Percentiles rank a stretch among this genome's conserved stretches.
Conservation (phyloP, 2,113 vertebrate genomes). For the Gasterosteus aculeatus region DNA sequence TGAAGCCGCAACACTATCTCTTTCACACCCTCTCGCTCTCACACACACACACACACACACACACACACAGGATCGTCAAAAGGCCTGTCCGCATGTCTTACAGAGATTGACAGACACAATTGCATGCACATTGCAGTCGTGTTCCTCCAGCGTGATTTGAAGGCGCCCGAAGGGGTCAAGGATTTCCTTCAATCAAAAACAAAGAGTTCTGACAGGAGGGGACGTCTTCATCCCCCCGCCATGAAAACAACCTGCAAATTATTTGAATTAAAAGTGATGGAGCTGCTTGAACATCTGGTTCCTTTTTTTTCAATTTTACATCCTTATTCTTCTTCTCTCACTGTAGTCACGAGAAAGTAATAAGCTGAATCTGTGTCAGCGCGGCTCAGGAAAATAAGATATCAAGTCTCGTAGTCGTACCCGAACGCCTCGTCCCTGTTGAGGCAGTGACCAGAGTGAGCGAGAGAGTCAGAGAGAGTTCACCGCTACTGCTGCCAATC, state of each 20-base stretch:
- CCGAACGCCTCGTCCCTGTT: slow-evolving; percentile 89
- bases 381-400: slow-evolving; percentile 97
- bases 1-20: slow-evolving; percentile 33
- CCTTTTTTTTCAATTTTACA: slow-evolving; percentile 63
- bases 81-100: slow-evolving; percentile 77
- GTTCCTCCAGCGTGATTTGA: slow-evolving; percentile 76
- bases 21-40: neutral
- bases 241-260: slow-evolving; percentile 88
- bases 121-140: slow-evolving; percentile 80
- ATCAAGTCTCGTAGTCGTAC: slow-evolving; percentile 94
- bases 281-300: slow-evolving; percentile 85
- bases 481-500: slow-evolving; percentile 90
- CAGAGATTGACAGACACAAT: slow-evolving; percentile 80
- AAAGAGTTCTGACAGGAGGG: slow-evolving; percentile 82
- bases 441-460: slow-evolving; percentile 85
- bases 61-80: slow-evolving; percentile 10
- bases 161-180: slow-evolving; percentile 73
- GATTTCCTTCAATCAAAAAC: slow-evolving; percentile 77
- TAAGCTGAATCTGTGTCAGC: slow-evolving; percentile 97
- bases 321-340: slow-evolving; percentile 69
- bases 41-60: slow-evolving; percentile 11
- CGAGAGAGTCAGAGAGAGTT: slow-evolving; percentile 91
- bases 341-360: slow-evolving; percentile 92
- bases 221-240: slow-evolving; percentile 85
- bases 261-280: slow-evolving; percentile 89